A percentile compares a stretch with the other conserved stretches of the same genome.
Evolutionary conservation across 2,113 vertebrate species (phyloP).

Genomic region (Strix uralensis): DNA sequence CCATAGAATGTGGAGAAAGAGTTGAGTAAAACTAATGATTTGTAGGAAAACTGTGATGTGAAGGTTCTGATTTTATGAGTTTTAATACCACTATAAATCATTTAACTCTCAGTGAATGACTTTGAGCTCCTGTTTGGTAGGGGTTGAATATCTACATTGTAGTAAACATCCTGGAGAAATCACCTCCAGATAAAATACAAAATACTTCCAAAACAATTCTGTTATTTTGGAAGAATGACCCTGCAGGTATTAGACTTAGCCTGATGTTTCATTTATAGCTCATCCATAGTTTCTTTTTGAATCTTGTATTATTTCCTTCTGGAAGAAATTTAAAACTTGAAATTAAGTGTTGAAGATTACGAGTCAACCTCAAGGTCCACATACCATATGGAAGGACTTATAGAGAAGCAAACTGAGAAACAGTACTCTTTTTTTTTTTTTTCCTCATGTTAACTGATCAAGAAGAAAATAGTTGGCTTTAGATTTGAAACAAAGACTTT

Average conservation of each 20-base stretch:
- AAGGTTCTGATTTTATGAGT: not conserved
- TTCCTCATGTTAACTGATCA: not conserved
- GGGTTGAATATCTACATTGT: not conserved
- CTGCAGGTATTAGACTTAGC: slow-evolving; percentile 19
- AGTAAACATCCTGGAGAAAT: not conserved
- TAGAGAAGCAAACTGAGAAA: slow-evolving; percentile 9
- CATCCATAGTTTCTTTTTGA: slow-evolving; percentile 8
- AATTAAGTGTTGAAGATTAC: slow-evolving; percentile 44
- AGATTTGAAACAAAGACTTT: slow-evolving; percentile 26
- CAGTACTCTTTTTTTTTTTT: not conserved
- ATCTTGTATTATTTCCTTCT: slow-evolving; percentile 27
- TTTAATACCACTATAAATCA: not conserved
- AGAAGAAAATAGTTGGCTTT: slow-evolving; percentile 20
- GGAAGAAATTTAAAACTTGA: slow-evolving; percentile 40
- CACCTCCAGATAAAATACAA: not conserved
- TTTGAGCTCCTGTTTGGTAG: not conserved
- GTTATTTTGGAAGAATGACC: slow-evolving; percentile 9
- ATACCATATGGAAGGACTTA: slow-evolving; percentile 9
- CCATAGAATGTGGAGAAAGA: not conserved
- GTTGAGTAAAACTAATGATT: not conserved
- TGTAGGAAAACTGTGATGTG: not conserved
- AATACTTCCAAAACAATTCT: not conserved
- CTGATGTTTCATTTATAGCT: slow-evolving; percentile 20
- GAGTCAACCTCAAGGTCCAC: not conserved
- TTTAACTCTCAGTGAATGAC: not conserved